A percentile compares a stretch with the other conserved stretches of the same genome.
These are phyloP conservation scores for Amphipyra berbera DNA, from an alignment of 2,888 invertebrate genomes.

Conservation along the genomic window DNA sequence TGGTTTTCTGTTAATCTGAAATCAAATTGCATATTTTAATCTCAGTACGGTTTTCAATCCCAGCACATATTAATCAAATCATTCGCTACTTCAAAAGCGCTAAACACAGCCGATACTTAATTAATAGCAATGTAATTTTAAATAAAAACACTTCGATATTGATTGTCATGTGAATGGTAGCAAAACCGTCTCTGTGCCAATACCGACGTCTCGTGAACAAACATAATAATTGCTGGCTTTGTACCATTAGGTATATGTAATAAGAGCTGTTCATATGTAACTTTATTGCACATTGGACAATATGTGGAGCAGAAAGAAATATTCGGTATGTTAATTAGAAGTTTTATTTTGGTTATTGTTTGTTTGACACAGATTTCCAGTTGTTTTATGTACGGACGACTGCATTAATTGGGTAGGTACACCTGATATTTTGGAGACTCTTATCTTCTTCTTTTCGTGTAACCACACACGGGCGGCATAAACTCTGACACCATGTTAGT, in stretches of 20 bases:
- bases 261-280: constrained; percentile 46
- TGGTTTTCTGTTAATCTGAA: too few relatives aligned
- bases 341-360: constrained; percentile 37
- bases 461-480: too few relatives aligned
- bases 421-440: too few relatives aligned
- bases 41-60: too few relatives aligned
- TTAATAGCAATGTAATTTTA: constrained; percentile 43
- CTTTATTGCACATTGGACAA: constrained; percentile 46
- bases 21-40: too few relatives aligned
- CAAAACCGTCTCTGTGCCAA: constrained; percentile 62
- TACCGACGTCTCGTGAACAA: constrained; percentile 55
- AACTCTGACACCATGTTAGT: too few relatives aligned
- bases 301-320: constrained; percentile 51
- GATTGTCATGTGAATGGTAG: constrained; percentile 78
- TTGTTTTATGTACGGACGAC: constrained; percentile 21
- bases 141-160: constrained; percentile 67
- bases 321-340: constrained; percentile 40
- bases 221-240: constrained; percentile 58
- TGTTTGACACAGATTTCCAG: constrained; percentile 34
- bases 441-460: too few relatives aligned
- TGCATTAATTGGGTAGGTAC: constrained; percentile 10
- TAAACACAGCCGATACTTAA: constrained; percentile 44
- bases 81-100: neutral
- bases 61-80: too few relatives aligned
- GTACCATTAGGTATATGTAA: constrained; percentile 56